Evolutionary conservation across 2,888 invertebrate genomes (phyloP).

Genomic region (Conchocele bisecta): DNA sequence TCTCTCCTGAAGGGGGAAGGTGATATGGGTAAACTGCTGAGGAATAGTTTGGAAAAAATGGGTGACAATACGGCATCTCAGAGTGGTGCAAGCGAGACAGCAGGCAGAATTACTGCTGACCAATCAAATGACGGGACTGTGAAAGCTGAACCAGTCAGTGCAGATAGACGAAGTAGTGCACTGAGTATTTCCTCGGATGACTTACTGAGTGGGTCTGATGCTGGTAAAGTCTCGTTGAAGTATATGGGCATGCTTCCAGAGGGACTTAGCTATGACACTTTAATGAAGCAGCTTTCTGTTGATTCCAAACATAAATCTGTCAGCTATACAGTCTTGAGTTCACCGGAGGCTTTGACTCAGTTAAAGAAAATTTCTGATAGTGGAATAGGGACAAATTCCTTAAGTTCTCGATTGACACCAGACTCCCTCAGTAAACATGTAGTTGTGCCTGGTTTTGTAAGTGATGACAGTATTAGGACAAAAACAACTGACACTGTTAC

Average conservation of each 20-base stretch:
- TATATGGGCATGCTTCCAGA: constrained; percentile 65
- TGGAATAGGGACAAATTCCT: constrained; percentile 15
- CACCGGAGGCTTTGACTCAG: constrained; percentile 43
- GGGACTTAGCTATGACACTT: constrained; percentile 44
- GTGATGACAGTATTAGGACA: constrained; percentile 39
- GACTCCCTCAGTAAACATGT: not conserved
- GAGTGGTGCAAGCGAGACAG: not conserved
- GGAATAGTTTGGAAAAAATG: constrained; percentile 52
- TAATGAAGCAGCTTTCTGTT: constrained; percentile 48
- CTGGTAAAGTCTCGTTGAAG: constrained; percentile 54
- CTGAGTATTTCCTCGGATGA: constrained; percentile 51
- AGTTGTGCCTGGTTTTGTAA: constrained; percentile 18
- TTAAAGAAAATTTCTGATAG: constrained; percentile 25
- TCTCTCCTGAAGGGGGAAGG: constrained; percentile 49
- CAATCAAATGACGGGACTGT: not conserved
- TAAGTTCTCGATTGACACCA: constrained; percentile 1
- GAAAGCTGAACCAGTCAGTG: not conserved
- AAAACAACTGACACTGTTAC: constrained; percentile 39
- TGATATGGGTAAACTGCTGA: constrained; percentile 52
- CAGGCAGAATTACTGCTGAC: not conserved
- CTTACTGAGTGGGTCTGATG: constrained; percentile 46
- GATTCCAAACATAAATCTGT: constrained; percentile 46
- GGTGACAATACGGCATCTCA: not conserved
- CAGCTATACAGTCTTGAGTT: constrained; percentile 51
- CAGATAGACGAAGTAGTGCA: constrained; percentile 34